Percentiles rank a stretch among this genome's conserved stretches.
phyloP scores from a whole-genome alignment of 2,113 vertebrate species.

The Pluvianellus socialis region DNA sequence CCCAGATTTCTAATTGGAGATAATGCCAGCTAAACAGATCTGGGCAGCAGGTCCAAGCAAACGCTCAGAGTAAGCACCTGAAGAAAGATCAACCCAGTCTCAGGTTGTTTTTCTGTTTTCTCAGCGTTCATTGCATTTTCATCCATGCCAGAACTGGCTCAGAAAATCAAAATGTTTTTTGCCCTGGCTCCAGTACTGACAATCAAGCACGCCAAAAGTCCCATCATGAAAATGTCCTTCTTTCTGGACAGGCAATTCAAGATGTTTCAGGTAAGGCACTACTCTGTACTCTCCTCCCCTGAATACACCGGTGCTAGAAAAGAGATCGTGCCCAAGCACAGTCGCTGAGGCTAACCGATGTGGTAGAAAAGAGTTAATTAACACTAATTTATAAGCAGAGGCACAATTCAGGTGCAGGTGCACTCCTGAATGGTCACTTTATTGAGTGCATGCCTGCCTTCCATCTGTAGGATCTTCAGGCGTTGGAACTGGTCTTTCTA shows the following conservation, averaged over 20 bases:
- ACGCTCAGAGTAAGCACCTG: background rate
- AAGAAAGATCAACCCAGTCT: background rate
- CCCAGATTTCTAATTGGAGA: background rate
- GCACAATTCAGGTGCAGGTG: fast-evolving
- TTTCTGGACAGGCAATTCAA: slow-evolving; percentile 67
- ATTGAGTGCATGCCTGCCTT: fast-evolving
- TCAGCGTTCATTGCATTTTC: slow-evolving; percentile 92
- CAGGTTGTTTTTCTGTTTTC: background rate
- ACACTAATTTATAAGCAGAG: background rate
- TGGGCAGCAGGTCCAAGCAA: background rate
- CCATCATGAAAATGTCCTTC: slow-evolving; percentile 76
- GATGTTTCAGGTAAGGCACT: slow-evolving; percentile 76
- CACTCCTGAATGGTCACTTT: background rate
- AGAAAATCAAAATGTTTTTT: slow-evolving; percentile 87
- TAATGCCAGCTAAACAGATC: background rate
- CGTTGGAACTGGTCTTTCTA: background rate
- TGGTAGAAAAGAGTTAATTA: background rate
- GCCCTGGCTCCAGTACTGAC: slow-evolving; percentile 86
- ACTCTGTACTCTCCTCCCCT: background rate
- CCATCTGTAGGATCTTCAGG: background rate
- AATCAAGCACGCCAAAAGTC: slow-evolving; percentile 72
- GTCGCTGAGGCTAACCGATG: fast-evolving
- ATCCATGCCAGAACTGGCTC: slow-evolving; percentile 85
- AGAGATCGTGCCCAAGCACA: fast-evolving
- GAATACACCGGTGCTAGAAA: background rate